Percentiles rank a stretch among this genome's conserved stretches.
These are phyloP conservation scores for Cirrhinus molitorella DNA, from an alignment of 2,797 vertebrate genomes.

Conservation along the genomic window DNA sequence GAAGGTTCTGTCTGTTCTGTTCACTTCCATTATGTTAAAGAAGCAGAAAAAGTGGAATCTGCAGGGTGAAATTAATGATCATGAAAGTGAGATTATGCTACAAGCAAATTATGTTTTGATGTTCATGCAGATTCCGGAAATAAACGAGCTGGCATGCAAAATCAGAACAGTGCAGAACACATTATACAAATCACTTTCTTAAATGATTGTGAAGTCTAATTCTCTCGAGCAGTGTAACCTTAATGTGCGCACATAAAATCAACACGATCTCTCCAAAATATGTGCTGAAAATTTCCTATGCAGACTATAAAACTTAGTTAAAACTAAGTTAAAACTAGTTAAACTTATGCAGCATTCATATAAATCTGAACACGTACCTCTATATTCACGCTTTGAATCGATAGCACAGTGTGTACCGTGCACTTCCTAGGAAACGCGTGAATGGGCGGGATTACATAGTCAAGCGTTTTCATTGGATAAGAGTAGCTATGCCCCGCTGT, in stretches of 20 bases:
- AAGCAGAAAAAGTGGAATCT: neutral
- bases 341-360: neutral
- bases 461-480: slow-evolving; percentile 3
- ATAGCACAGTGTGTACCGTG: neutral
- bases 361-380: slow-evolving; percentile 16
- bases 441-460: slow-evolving; percentile 14
- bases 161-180: neutral
- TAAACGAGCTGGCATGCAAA: neutral
- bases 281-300: neutral
- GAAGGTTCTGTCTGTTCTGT: slow-evolving; percentile 64
- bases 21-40: slow-evolving; percentile 66
- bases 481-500: neutral
- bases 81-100: neutral
- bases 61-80: neutral
- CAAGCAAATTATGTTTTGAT: neutral
- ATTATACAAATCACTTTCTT: neutral
- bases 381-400: neutral
- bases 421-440: slow-evolving; percentile 46
- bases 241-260: neutral
- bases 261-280: neutral
- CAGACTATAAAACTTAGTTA: neutral
- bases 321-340: too few species aligned
- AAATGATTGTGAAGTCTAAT: neutral
- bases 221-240: neutral
- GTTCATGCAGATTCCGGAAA: neutral